Evolutionary conservation across 1,140 invertebrate species (phyloP), one percentile per base, ranked within the genome.

Genomic region (Tetranychus urticae): DNA sequence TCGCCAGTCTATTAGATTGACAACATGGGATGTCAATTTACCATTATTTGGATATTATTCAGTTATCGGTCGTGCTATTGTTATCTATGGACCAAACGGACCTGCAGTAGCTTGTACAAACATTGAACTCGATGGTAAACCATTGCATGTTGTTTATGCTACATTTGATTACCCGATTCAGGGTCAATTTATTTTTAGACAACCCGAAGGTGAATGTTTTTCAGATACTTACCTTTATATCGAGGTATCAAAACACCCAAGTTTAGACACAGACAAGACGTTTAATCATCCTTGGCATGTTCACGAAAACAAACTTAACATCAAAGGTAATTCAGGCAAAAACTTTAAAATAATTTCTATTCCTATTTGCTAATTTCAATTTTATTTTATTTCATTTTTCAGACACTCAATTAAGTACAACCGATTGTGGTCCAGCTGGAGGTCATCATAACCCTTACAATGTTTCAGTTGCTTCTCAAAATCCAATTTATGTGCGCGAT

Each of bases 131-230:
- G 55, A 64, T 39, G 67, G 66, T 36, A 64, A 60, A 13, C 37
- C 61, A 50, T 62, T 68, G 14, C 60, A 64, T 7, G 71, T 71
- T 4, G 77, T 76, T 1, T 69, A 73, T 46, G 76, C 75, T 1
- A 75, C 70, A 37, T 78, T 79, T 64, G 70, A 73, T 42, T 91
- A 88, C 75, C 89, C 88, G 0, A 77, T 91, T n/a, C 87, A 90
- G 34, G 89, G 89, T 1, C 77, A 81, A 64, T 80, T 93, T 59
- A 74, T 91, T 36, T 82, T 94, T 63, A 75, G 84, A 31, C 90
- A 94, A 70, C 78, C 81, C 3, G 77, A 74, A 45, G 80, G 86
- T 64, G 78, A 84, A 68, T 82, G 82, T 1, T 81, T 81, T 75
- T 78, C 81, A 61, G 89, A 93, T 67, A 94, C 90, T 13, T 81